Evolutionary conservation across 2,797 vertebrate genomes (phyloP).

Genomic region (Corythornis leucogaster): DNA sequence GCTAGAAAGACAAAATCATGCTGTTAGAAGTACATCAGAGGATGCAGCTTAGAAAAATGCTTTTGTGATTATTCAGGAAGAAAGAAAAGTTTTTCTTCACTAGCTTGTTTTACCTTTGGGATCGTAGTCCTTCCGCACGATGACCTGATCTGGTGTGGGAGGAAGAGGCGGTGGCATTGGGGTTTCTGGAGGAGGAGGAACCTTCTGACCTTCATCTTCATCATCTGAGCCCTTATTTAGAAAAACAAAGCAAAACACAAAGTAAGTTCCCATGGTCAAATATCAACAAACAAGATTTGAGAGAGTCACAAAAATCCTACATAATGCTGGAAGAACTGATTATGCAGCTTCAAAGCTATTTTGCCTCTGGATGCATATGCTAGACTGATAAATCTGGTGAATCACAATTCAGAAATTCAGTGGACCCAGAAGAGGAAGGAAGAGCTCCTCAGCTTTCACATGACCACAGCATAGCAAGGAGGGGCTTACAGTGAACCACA

Average conservation of each 20-base stretch:
- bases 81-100: not conserved
- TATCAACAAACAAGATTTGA: not conserved
- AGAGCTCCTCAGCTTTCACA: conserved; percentile 2
- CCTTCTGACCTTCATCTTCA: conserved; percentile 93
- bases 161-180: conserved; percentile 97
- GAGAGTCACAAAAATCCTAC: not conserved
- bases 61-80: not conserved
- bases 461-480: not conserved
- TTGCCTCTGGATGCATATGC: not conserved
- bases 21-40: not conserved
- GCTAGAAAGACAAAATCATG: conserved; percentile 75
- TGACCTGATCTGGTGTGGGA: conserved; percentile 97
- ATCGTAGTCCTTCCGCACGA: conserved; percentile 97
- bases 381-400: not conserved
- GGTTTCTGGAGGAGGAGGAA: conserved; percentile 92
- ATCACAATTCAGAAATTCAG: not conserved
- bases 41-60: not conserved
- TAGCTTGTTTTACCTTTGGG: conserved; percentile 90
- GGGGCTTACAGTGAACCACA: not conserved
- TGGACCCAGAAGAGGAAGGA: conserved; percentile 16
- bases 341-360: not conserved
- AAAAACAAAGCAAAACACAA: not conserved
- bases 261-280: not conserved
- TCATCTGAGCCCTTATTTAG: conserved; percentile 94
- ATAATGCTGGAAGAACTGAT: fast-evolving